These are phyloP conservation scores for Lasiurus cinereus DNA, from an alignment of 2,113 vertebrate species.

Conservation along the genomic window DNA sequence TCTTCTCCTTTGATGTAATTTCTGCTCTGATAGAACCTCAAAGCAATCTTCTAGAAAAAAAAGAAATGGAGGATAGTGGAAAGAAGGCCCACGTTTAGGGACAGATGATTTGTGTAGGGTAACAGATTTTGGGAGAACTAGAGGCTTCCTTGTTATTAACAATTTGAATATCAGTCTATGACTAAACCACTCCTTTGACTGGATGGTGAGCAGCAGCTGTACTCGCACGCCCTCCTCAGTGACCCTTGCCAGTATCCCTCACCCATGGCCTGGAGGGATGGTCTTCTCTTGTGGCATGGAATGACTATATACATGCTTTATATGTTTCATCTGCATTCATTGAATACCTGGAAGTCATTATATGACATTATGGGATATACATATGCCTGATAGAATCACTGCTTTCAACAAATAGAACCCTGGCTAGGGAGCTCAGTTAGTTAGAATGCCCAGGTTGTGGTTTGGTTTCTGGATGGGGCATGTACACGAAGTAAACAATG, in stretches of 20 bases:
- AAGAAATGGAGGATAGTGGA: background rate
- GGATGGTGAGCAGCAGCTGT: conserved; percentile 77
- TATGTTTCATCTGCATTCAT: background rate
- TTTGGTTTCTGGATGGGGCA: too few relatives aligned
- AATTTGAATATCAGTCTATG: background rate
- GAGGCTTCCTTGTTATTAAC: background rate
- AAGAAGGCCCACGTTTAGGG: background rate
- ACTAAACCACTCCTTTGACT: background rate
- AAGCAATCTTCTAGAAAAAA: background rate
- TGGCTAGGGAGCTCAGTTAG: too few relatives aligned
- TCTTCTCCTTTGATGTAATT: background rate
- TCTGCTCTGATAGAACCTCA: background rate
- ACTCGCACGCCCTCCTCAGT: conserved; percentile 36
- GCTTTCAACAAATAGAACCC: background rate
- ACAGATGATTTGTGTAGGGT: background rate
- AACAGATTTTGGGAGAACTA: background rate
- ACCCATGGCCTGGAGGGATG: conserved; percentile 76
- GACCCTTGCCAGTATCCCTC: conserved; percentile 79
- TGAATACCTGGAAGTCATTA: background rate
- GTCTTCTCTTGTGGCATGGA: background rate
- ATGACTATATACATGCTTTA: conserved; percentile 9
- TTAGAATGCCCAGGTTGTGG: too few relatives aligned
- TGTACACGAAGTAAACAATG: too few relatives aligned
- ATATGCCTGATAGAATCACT: background rate
- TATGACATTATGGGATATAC: background rate